Conservation (phyloP, 2,113 vertebrate species). For the Pseudopipra pipra region DNA sequence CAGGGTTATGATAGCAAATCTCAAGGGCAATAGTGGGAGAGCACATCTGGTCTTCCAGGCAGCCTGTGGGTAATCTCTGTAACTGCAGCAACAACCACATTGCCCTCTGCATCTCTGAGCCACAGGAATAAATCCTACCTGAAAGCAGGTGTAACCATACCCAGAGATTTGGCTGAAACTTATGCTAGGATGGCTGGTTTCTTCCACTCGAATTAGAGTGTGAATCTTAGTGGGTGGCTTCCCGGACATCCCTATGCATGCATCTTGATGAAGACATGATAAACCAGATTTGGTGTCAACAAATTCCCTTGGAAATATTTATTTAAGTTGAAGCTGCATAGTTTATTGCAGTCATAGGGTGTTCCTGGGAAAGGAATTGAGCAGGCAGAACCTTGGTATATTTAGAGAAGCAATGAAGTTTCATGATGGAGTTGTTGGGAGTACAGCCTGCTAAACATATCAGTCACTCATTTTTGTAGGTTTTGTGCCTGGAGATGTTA, state of each 20-base stretch:
- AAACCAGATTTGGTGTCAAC: neutral
- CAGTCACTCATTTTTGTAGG: neutral
- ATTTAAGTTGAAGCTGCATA: neutral
- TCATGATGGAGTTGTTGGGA: neutral
- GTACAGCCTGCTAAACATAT: neutral
- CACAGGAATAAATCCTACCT: neutral
- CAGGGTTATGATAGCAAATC: neutral
- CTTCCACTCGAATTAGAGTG: neutral
- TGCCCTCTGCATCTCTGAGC: neutral
- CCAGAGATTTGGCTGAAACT: neutral
- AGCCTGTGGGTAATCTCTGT: neutral
- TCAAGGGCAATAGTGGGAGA: neutral
- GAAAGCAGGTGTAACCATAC: neutral
- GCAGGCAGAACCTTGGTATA: neutral
- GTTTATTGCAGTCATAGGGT: neutral
- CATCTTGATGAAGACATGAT: neutral
- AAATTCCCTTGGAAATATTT: neutral
- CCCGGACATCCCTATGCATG: neutral
- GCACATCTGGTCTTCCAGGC: neutral
- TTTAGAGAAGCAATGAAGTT: neutral
- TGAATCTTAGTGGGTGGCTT: neutral
- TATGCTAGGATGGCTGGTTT: neutral
- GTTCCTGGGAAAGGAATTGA: neutral
- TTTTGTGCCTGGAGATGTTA: neutral
- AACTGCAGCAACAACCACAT: neutral